Base-by-base conservation (phyloP, 2,113 vertebrate species). In the Ammodytes marinus region DNA sequence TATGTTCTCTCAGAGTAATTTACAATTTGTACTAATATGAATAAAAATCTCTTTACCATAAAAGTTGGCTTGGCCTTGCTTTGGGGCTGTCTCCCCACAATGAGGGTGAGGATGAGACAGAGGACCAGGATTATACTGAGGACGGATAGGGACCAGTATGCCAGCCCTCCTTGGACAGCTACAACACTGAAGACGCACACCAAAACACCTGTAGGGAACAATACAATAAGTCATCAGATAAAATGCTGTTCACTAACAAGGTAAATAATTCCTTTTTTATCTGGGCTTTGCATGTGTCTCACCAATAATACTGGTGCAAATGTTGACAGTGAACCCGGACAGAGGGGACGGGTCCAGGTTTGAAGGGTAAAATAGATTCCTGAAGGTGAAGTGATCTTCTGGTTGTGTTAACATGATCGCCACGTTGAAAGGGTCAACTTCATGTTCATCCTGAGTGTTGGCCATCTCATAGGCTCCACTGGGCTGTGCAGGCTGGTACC, bases 21-120 rank as follows among this genome's bases (percentile, higher is more conserved):
- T 55, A 45, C 61, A 65, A n/a, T 27, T 27, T 27, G 27, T 27
- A 27, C 27, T 1, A 27, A 27, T 27, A 27, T 27, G 27, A 27
- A 27, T 27, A 27, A 27, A 27, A 27, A 27, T 27, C 27, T 27
- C 27, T 27, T 27, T 93, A 98, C 98, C 96, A 98, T 99, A 87
- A 99, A 99, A 1, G 97, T 96, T 0, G 99, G 96, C 83, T 97
- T 97, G 69, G 96, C 94, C 88, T 97, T 97, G 95, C 97, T 98
- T 92, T 99, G 96, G 2, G 98, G 97, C 78, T 99, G 98, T 70
- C 96, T 95, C 96, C 96, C 95, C 88, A 99, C 95, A 72, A 98
- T 13, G 10, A 94, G 43, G 0, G 94, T 96, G 87, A 96, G 46
- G 42, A 92, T 0, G 0, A 93, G 40, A 83, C 94, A 95, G 39